Evolutionary conservation across 2,888 invertebrate genomes (phyloP).

Genomic region (Thysanoteuthis rhombus): DNA sequence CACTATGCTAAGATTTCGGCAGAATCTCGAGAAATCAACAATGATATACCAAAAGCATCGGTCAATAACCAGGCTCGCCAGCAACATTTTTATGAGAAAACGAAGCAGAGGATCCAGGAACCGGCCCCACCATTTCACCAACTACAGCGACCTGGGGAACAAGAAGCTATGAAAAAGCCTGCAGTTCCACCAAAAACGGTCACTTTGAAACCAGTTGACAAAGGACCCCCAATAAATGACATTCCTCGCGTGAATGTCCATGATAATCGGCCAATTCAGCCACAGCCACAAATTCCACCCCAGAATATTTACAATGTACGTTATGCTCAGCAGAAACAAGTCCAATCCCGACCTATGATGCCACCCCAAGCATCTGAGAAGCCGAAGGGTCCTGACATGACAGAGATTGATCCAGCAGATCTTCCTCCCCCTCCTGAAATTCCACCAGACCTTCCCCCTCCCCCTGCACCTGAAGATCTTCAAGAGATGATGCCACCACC

Average conservation of each 20-base stretch:
- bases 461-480: slow-evolving; percentile 64
- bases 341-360: background rate
- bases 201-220: slow-evolving; percentile 50
- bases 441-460: slow-evolving; percentile 67
- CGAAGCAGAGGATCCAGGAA: slow-evolving; percentile 52
- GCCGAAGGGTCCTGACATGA: background rate
- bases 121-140: slow-evolving; percentile 58
- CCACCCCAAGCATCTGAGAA: background rate
- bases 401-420: slow-evolving; percentile 36
- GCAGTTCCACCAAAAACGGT: slow-evolving; percentile 46
- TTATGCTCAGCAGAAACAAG: background rate
- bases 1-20: slow-evolving; percentile 46
- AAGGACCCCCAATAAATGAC: slow-evolving; percentile 49
- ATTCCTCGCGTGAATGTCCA: slow-evolving; percentile 42
- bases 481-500: slow-evolving; percentile 57
- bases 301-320: slow-evolving; percentile 34
- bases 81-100: slow-evolving; percentile 61
- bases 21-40: slow-evolving; percentile 42
- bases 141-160: slow-evolving; percentile 43
- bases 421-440: slow-evolving; percentile 71
- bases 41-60: slow-evolving; percentile 62
- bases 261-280: slow-evolving; percentile 51
- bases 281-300: slow-evolving; percentile 44
- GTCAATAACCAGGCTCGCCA: slow-evolving; percentile 53
- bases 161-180: slow-evolving; percentile 42